Evolutionary conservation across 2,888 invertebrate species (phyloP).

Genomic region (Dichetophora obliterata): DNA sequence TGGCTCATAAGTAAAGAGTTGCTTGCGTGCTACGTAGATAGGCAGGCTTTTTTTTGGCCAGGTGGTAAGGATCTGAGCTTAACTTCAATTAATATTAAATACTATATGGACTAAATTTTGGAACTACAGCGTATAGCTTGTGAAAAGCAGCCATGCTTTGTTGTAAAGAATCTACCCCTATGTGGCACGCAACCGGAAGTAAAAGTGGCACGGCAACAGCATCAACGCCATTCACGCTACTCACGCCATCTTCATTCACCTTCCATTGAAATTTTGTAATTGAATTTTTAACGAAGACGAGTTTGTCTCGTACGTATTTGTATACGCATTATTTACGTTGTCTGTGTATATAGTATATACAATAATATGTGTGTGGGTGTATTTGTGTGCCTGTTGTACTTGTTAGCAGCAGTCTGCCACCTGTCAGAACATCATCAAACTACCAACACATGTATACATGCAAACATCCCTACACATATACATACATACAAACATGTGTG

Average conservation of each 20-base stretch:
- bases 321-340: constrained; percentile 19
- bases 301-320: constrained; percentile 15
- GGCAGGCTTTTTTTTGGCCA: not conserved
- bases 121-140: too few species aligned
- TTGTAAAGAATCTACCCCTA: constrained; percentile 26
- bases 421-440: constrained; percentile 47
- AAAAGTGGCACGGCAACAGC: not conserved
- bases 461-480: constrained; percentile 13
- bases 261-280: constrained; percentile 52
- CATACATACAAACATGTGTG: too few species aligned
- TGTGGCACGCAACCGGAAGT: constrained; percentile 26
- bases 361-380: not conserved
- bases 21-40: constrained; percentile 11
- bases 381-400: constrained; percentile 30
- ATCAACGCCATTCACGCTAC: not conserved
- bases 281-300: constrained; percentile 56
- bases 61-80: too few species aligned
- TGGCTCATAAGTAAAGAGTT: not conserved
- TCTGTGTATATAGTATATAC: not conserved
- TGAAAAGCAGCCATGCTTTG: not conserved
- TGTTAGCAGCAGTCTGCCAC: constrained; percentile 39
- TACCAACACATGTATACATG: not conserved
- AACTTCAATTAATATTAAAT: too few species aligned
- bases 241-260: constrained; percentile 29
- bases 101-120: too few species aligned